Evolutionary conservation across 1,140 invertebrate genomes (phyloP).

Genomic region (Popillia japonica): DNA sequence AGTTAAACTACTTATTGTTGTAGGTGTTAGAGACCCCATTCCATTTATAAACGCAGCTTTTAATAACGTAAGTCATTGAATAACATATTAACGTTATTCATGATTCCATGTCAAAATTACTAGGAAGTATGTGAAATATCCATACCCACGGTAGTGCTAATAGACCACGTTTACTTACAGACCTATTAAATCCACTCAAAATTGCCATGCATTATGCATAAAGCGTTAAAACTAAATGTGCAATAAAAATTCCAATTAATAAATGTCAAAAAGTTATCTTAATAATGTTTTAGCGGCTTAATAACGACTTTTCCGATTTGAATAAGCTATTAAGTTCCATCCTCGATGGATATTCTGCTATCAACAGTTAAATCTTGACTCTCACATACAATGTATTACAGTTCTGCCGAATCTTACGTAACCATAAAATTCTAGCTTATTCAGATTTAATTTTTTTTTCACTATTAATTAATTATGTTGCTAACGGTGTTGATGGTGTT

Average conservation of each 20-base stretch:
- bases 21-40: too few species aligned
- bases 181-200: neutral
- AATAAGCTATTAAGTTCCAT: too few species aligned
- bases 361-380: too few species aligned
- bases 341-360: too few species aligned
- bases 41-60: neutral
- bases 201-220: neutral
- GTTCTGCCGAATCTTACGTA: too few species aligned
- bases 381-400: too few species aligned
- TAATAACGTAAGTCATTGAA: neutral
- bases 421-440: too few species aligned
- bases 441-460: too few species aligned
- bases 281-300: neutral
- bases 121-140: neutral
- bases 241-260: slow-evolving; percentile 27
- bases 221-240: neutral
- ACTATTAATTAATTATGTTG: too few species aligned
- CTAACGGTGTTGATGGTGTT: too few species aligned
- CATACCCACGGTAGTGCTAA: neutral
- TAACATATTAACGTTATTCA: neutral
- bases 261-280: slow-evolving; percentile 11
- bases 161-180: too few species aligned
- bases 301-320: neutral
- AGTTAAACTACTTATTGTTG: too few species aligned
- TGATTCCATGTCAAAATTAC: slow-evolving; percentile 1